These are phyloP conservation scores for Acanthosoma haemorrhoidale DNA, from an alignment of 2,888 invertebrate species.

Conservation along the genomic window DNA sequence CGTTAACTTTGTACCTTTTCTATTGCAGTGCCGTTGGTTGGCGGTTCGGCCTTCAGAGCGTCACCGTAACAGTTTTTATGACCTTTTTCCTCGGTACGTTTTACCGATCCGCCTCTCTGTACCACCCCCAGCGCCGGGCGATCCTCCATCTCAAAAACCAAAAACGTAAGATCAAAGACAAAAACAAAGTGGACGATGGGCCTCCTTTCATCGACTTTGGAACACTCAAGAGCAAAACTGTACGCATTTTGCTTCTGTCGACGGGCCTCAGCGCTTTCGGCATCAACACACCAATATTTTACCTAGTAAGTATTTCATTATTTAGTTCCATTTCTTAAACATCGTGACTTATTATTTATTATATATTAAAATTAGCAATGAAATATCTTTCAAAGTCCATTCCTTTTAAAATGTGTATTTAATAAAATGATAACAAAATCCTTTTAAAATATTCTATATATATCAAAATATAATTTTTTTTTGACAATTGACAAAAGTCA, in stretches of 20 bases:
- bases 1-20: too few relatives aligned
- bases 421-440: too few relatives aligned
- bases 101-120: slow-evolving; percentile 81
- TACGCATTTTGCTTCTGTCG: slow-evolving; percentile 73
- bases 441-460: too few relatives aligned
- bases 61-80: slow-evolving; percentile 75
- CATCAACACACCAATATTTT: slow-evolving; percentile 78
- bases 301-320: slow-evolving; percentile 60
- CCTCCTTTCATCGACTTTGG: slow-evolving; percentile 83
- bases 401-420: too few relatives aligned
- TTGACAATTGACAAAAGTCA: too few relatives aligned
- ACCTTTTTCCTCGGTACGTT: slow-evolving; percentile 81
- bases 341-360: too few relatives aligned
- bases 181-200: slow-evolving; percentile 66
- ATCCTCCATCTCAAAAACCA: slow-evolving; percentile 85
- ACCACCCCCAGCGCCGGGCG: slow-evolving; percentile 80
- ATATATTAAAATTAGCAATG: too few relatives aligned
- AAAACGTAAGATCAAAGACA: slow-evolving; percentile 69
- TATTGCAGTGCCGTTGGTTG: slow-evolving; percentile 49
- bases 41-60: slow-evolving; percentile 76
- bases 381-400: too few relatives aligned
- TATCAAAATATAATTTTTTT: too few relatives aligned
- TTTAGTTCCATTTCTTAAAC: too few relatives aligned
- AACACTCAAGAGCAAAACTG: slow-evolving; percentile 76
- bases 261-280: slow-evolving; percentile 76